Percentiles rank a stretch among this genome's conserved stretches.
Conservation (phyloP, 1,140 invertebrate genomes). For the Holcopasites calliopsidis region DNA sequence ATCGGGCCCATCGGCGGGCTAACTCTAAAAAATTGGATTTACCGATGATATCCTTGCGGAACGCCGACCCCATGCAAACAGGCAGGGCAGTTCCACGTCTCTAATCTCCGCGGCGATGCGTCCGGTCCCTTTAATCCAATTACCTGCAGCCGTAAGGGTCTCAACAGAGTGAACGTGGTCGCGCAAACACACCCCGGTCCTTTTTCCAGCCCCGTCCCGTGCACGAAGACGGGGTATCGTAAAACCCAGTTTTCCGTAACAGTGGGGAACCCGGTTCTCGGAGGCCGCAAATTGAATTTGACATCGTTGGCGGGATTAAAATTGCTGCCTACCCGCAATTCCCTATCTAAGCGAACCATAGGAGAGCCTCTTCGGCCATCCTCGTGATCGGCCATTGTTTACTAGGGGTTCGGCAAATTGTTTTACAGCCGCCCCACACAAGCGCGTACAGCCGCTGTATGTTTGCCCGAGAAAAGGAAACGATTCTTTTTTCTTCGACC, state of each 20-base stretch:
- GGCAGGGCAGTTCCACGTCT: no score
- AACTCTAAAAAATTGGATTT: slow-evolving; percentile 34
- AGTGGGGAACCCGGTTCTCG: accelerated
- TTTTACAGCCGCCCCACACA: slow-evolving; percentile 59
- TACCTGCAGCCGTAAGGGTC: slow-evolving; percentile 17
- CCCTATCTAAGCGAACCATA: no score
- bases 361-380: background rate
- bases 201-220: background rate
- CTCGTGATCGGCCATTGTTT: slow-evolving; percentile 71
- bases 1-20: no score
- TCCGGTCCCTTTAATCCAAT: slow-evolving; percentile 41
- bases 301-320: slow-evolving; percentile 52
- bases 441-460: background rate
- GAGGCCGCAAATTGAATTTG: slow-evolving; percentile 41
- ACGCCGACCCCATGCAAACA: slow-evolving; percentile 19
- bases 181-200: background rate
- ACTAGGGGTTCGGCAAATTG: slow-evolving; percentile 61
- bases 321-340: no score
- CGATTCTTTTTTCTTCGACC: background rate
- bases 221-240: background rate
- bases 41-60: background rate
- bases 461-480: slow-evolving; percentile 26
- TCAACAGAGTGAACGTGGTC: background rate
- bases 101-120: background rate
- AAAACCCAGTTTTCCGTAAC: slow-evolving; percentile 55